Conservation (phyloP, 1,140 invertebrate genomes). For the Batillaria attramentaria region DNA sequence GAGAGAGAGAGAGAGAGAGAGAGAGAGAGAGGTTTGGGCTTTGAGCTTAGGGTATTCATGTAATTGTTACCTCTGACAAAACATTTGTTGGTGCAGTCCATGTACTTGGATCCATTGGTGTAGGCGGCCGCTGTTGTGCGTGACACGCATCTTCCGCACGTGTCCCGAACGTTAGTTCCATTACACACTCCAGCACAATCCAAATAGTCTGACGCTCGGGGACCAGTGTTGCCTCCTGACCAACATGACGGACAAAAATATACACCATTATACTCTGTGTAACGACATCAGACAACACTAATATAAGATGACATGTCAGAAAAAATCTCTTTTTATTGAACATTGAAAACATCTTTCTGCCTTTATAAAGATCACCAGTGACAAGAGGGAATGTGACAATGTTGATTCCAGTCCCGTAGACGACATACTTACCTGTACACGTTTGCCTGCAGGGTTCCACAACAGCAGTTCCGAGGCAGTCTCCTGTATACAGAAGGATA, state of each 20-base stretch:
- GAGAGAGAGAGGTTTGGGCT: not conserved
- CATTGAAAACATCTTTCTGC: too few relatives aligned
- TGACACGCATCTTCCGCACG: conserved; percentile 27
- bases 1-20: not conserved
- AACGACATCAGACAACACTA: not conserved
- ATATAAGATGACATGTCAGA: not conserved
- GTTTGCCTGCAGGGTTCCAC: not conserved
- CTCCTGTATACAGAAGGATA: not conserved
- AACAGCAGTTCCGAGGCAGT: conserved; percentile 5
- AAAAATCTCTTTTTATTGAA: conserved; percentile 1
- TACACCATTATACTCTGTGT: not conserved
- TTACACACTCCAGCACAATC: conserved; percentile 32
- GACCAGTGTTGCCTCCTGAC: conserved; percentile 28
- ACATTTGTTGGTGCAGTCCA: conserved; percentile 30
- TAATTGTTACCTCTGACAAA: conserved; percentile 21
- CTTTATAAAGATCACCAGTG: too few relatives aligned
- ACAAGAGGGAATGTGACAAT: not conserved
- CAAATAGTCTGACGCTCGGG: not conserved
- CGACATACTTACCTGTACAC: conserved; percentile 7
- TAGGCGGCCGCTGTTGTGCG: not conserved
- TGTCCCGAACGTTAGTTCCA: conserved; percentile 26
- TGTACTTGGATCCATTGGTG: conserved; percentile 21
- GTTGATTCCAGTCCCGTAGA: not conserved
- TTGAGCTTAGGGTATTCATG: too few relatives aligned
- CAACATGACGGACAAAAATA: not conserved